A percentile compares a stretch with the other conserved stretches of the same genome.
Evolutionary conservation across 2,888 invertebrate species (phyloP).

Genomic region (Caenorhabditis uteleia): DNA sequence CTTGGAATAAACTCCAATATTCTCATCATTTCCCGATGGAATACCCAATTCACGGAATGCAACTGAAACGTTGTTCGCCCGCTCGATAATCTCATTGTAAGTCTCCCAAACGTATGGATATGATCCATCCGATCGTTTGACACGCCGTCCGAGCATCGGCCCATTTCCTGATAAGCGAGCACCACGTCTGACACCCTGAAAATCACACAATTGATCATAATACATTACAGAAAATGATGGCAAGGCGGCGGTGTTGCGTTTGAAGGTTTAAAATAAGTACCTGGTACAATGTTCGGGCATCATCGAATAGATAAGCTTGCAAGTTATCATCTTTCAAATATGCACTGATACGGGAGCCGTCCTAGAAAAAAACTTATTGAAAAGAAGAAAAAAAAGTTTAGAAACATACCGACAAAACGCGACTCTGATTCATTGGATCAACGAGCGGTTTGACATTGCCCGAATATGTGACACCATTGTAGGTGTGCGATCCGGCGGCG

Average conservation of each 20-base stretch:
- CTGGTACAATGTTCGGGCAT: slow-evolving; percentile 86
- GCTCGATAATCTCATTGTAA: slow-evolving; percentile 66
- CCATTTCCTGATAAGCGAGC: slow-evolving; percentile 85
- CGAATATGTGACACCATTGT: slow-evolving; percentile 28
- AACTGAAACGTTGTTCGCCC: slow-evolving; percentile 69
- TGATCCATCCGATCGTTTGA: slow-evolving; percentile 53
- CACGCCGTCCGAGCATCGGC: slow-evolving; percentile 63
- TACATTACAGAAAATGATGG: not conserved
- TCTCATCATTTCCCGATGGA: slow-evolving; percentile 67
- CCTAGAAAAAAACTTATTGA: slow-evolving; percentile 25
- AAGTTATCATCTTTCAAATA: slow-evolving; percentile 56
- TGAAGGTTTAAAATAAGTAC: slow-evolving; percentile 73
- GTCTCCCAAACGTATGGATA: slow-evolving; percentile 64
- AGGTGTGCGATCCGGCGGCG: slow-evolving; percentile 17
- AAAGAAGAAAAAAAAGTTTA: slow-evolving; percentile 2
- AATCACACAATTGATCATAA: not conserved
- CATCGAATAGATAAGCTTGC: slow-evolving; percentile 79
- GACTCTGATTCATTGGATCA: slow-evolving; percentile 58
- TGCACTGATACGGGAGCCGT: slow-evolving; percentile 62
- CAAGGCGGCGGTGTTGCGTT: too few species aligned
- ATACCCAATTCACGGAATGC: slow-evolving; percentile 70
- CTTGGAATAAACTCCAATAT: slow-evolving; percentile 71
- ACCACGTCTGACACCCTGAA: slow-evolving; percentile 79
- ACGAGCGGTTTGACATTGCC: slow-evolving; percentile 52
- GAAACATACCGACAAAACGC: slow-evolving; percentile 35